Evolutionary conservation across 2,888 invertebrate genomes (phyloP).

Genomic region (Xestia c-nigrum): DNA sequence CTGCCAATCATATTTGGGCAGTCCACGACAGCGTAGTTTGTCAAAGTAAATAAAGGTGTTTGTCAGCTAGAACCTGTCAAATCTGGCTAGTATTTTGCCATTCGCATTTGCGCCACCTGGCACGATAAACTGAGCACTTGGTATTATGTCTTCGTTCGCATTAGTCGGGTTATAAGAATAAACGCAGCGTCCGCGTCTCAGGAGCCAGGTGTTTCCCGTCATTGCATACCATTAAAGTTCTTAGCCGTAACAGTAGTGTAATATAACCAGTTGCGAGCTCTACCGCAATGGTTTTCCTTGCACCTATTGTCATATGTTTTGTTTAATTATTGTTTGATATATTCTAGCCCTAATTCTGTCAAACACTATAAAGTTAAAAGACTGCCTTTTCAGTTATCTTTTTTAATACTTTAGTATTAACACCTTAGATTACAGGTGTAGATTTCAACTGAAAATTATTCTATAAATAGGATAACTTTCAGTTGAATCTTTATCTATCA

Average conservation of each 20-base stretch:
- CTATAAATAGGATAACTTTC: too few relatives aligned
- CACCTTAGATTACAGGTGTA: neutral
- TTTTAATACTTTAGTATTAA: neutral
- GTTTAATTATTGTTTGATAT: constrained; percentile 10
- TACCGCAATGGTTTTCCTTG: constrained; percentile 13
- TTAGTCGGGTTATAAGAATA: constrained; percentile 30
- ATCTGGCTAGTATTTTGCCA: neutral
- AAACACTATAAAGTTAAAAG: neutral
- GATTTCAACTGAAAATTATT: neutral
- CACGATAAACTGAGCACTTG: constrained; percentile 1
- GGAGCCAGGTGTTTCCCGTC: constrained; percentile 60
- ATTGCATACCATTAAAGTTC: constrained; percentile 50
- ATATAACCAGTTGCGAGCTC: constrained; percentile 51
- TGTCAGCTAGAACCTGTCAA: neutral
- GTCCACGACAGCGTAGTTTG: neutral
- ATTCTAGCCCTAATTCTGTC: neutral
- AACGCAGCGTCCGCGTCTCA: constrained; percentile 18
- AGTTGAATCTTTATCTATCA: too few relatives aligned
- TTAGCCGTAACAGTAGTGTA: constrained; percentile 31
- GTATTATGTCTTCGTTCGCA: constrained; percentile 9
- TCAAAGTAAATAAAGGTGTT: neutral
- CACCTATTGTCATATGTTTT: neutral
- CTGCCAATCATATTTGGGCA: neutral
- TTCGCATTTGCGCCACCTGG: neutral
- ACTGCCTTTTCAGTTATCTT: neutral